Evolutionary conservation across 2,888 invertebrate species (phyloP), one percentile per base, ranked within the genome.

Genomic region (Eupithecia insigniata): DNA sequence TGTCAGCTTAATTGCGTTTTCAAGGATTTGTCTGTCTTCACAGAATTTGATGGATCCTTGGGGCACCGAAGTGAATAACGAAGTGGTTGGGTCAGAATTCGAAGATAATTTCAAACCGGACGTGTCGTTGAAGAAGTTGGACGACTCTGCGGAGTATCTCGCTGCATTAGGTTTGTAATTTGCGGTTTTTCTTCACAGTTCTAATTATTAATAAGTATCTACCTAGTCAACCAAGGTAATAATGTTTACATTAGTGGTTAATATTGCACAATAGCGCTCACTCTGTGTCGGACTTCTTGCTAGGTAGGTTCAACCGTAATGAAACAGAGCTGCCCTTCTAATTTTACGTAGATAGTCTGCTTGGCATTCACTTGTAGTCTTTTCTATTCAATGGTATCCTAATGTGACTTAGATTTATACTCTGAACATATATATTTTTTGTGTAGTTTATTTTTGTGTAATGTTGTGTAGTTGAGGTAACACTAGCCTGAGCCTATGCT

Each of bases 111-210:
- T 96, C 82, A 87, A 90, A 78, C 91, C 95, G 39, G 82, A 85
- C 72, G 80, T 80, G 72, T 82, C 80, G 67, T 87, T 62, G 34
- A 62, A 88, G 69, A 95, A 92, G 78, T 87, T 96, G 70, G 95
- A 95, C 0, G 96, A 96, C 83, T 96, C 96, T 1, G 95, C 95
- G 16, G 95, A 96, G 82, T 96, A 96, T 87, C 89, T 97, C 70
- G 95, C 96, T 74, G 89, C 95, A 78, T 94, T 97, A 81, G 96
- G 97, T 97, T 91, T 79, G 71, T 79, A 51, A 22, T 36, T 64
- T 64, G 61, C 61, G 61, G 61, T 62, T 69, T 75, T 72, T 36
- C 76, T 70, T 72, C 78, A 46, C 16, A 32, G 22, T 34, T 62
- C 5, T 69, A 22, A 34, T 30, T 22, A 60, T 30, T 26, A 60